Evolutionary conservation across 2,113 vertebrate species (phyloP).

Genomic region (Aldabrachelys gigantea): DNA sequence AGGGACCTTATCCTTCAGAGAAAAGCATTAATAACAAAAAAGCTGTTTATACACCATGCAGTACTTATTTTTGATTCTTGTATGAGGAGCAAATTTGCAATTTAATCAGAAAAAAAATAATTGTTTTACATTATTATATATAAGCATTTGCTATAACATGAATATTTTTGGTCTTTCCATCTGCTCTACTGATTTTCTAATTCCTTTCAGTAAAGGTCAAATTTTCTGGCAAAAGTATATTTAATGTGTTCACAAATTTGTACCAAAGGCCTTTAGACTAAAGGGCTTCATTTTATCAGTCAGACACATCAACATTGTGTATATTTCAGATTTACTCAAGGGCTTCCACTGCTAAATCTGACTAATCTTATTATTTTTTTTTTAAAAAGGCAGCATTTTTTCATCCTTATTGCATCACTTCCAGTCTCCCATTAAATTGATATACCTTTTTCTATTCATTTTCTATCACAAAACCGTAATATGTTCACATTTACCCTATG

Average conservation of each 20-base stretch:
- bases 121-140: conserved; percentile 4
- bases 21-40: conserved; percentile 53
- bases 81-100: conserved; percentile 24
- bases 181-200: conserved; percentile 57
- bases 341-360: conserved; percentile 11
- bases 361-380: neutral
- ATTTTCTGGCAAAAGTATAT: conserved; percentile 47
- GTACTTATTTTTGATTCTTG: conserved; percentile 10
- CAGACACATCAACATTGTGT: neutral
- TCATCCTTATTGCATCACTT: conserved; percentile 40
- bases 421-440: conserved; percentile 28
- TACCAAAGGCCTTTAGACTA: conserved; percentile 49
- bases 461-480: conserved; percentile 36
- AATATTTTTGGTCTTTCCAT: conserved; percentile 30
- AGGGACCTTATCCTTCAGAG: conserved; percentile 24
- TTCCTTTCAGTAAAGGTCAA: conserved; percentile 61
- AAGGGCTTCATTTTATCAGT: conserved; percentile 47
- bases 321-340: conserved; percentile 45
- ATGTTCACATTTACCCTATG: conserved; percentile 26
- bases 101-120: conserved; percentile 51
- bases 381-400: neutral
- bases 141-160: neutral
- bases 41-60: neutral
- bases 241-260: conserved; percentile 46
- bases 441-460: conserved; percentile 41